A percentile compares a stretch with the other conserved stretches of the same genome.
Evolutionary conservation across 1,140 invertebrate species (phyloP).

Genomic region (Rhyacophila brunnea): DNA sequence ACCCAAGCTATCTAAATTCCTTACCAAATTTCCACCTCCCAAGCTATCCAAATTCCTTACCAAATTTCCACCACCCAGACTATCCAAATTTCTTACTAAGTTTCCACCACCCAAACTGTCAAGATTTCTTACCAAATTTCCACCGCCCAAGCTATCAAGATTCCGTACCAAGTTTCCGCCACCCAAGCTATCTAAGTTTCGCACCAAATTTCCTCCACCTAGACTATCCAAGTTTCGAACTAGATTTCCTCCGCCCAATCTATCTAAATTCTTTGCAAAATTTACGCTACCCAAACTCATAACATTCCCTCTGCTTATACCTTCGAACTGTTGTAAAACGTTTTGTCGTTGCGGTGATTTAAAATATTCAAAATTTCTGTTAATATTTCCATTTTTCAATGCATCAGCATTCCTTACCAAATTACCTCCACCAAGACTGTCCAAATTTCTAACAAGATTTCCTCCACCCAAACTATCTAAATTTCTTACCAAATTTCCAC

Average conservation of each 20-base stretch:
- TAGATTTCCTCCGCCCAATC: conserved; percentile 37
- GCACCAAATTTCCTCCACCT: too few species aligned
- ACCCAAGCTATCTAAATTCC: conserved; percentile 41
- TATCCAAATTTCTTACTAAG: conserved; percentile 47
- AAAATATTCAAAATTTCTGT: conserved; percentile 46
- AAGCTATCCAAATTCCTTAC: conserved; percentile 49
- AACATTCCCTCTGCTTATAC: conserved; percentile 46
- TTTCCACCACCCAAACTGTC: conserved; percentile 47
- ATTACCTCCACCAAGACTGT: conserved; percentile 51
- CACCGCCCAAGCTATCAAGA: conserved; percentile 38
- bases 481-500: conserved; percentile 50
- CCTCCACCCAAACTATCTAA: conserved; percentile 39
- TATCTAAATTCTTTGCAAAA: conserved; percentile 38
- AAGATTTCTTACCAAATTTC: conserved; percentile 41
- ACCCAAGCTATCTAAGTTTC: conserved; percentile 49
- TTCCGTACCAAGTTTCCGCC: conserved; percentile 51
- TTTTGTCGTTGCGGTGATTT: too few species aligned
- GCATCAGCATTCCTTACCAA: conserved; percentile 44
- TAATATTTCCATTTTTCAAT: conserved; percentile 49
- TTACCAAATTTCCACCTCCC: conserved; percentile 49
- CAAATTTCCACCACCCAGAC: conserved; percentile 47
- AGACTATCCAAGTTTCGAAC: conserved; percentile 42
- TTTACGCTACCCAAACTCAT: conserved; percentile 41
- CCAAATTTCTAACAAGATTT: conserved; percentile 43
- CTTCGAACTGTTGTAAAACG: conserved; percentile 48